A percentile compares a stretch with the other conserved stretches of the same genome.
These are phyloP conservation scores for Trichoplusia ni DNA, from an alignment of 1,140 invertebrate species.

Conservation along the genomic window DNA sequence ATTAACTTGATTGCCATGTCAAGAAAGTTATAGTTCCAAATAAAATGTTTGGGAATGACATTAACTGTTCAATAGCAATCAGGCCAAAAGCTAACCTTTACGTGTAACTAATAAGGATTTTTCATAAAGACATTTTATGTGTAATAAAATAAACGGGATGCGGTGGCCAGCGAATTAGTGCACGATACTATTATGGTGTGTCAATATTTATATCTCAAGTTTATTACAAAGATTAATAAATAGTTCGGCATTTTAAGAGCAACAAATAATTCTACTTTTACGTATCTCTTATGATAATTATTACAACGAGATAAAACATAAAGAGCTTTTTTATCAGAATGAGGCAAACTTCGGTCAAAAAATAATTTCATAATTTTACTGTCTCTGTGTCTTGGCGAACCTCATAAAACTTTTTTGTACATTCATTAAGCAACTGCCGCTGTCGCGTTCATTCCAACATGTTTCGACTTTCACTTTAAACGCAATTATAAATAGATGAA, in stretches of 20 bases:
- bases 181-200: no score
- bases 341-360: neutral
- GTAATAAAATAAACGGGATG: neutral
- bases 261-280: no score
- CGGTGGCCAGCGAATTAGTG: no score
- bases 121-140: conserved; percentile 4
- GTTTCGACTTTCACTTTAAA: conserved; percentile 68
- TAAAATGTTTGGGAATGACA: neutral
- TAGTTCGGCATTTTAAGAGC: no score
- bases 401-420: conserved; percentile 7
- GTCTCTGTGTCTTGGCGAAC: no score
- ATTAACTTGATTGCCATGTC: no score
- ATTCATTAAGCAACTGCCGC: conserved; percentile 43
- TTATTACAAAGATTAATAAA: no score
- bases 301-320: no score
- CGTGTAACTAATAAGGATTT: conserved; percentile 21
- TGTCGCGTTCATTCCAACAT: conserved; percentile 48
- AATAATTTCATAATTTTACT: neutral
- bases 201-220: no score
- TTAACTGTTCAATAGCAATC: conserved; percentile 8
- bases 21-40: neutral
- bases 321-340: neutral
- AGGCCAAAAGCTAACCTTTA: neutral
- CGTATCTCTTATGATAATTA: no score
- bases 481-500: conserved; percentile 58